phyloP scores from a whole-genome alignment of 2,888 invertebrate genomes.

The Lymantria dispar region DNA sequence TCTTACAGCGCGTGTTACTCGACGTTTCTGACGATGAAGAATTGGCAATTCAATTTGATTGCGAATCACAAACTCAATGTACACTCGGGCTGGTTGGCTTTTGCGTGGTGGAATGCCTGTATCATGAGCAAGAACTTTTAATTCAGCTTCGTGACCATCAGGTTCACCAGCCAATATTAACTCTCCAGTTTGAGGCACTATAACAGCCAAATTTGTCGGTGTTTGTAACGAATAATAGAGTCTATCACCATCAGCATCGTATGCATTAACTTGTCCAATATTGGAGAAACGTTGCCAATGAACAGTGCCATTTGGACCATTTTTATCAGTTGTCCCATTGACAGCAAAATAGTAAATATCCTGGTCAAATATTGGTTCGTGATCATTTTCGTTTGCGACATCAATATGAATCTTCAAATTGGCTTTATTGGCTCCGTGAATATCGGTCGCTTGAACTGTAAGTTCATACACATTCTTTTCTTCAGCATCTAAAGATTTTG shows the following conservation, averaged over 20 bases:
- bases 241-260: slow-evolving; percentile 95
- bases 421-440: slow-evolving; percentile 90
- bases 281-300: slow-evolving; percentile 90
- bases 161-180: slow-evolving; percentile 92
- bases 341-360: slow-evolving; percentile 90
- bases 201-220: slow-evolving; percentile 91
- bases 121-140: slow-evolving; percentile 93
- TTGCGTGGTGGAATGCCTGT: slow-evolving; percentile 87
- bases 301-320: slow-evolving; percentile 82
- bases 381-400: slow-evolving; percentile 95
- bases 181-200: slow-evolving; percentile 96
- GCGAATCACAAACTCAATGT: slow-evolving; percentile 87
- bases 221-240: slow-evolving; percentile 93
- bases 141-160: slow-evolving; percentile 84
- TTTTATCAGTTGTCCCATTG: slow-evolving; percentile 84
- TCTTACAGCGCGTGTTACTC: slow-evolving; percentile 94
- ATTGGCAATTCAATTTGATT: slow-evolving; percentile 83
- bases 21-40: slow-evolving; percentile 87
- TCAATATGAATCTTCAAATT: slow-evolving; percentile 89
- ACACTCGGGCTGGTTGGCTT: slow-evolving; percentile 88
- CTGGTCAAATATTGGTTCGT: slow-evolving; percentile 92
- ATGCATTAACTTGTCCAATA: slow-evolving; percentile 92
- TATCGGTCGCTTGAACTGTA: slow-evolving; percentile 90
- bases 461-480: slow-evolving; percentile 86
- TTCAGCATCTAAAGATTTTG: slow-evolving; percentile 91